Evolutionary conservation across 1,140 invertebrate species (phyloP), one percentile per base, ranked within the genome.

Genomic region (Drosophila saltans): DNA sequence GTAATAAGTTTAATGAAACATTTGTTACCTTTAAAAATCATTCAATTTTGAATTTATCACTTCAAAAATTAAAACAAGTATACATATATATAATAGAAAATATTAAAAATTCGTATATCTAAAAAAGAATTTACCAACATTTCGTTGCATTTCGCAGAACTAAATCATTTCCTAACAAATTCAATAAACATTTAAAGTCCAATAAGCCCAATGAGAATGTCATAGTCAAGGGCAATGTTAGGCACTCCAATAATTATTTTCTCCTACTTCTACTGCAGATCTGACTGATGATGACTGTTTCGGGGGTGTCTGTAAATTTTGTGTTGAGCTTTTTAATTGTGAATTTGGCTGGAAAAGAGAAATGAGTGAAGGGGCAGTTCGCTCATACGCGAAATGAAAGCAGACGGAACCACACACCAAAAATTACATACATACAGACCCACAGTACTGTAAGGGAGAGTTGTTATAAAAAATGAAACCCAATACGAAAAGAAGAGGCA

Each of bases 311-410:
- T 36, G 88, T 91, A 91, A 88, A 91, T 91, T 91, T 83, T 91
- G 80, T 91, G 88, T 84, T 91, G 88, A 91, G 88, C 88, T 91
- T 91, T 88, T 91, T 91, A 91, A 91, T 91, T 91, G 78, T 90
- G 81, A 90, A 81, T 84, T 80, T 82, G 66, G 41, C 70, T 62
- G 70, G 26, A 52, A 45, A n/a, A 36, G 41, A 26, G 28, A 40
- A 16, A 26, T 11, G 61, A 28, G n/a, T 24, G 26, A 26, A 10
- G 8, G 39, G 41, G 28, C 8, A 9, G 41, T 33, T 60, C 63
- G 79, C 80, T 88, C 83, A 89, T 74, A 89, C 83, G 84, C 80
- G 84, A 84, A 88, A 84, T 89, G 84, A 88, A 89, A 72, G 84
- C 73, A 66, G 80, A 89, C 84, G 72, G 74, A 52, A 52, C 45